Conservation (phyloP, 2,888 invertebrate species). For the Hecatera dysodea region DNA sequence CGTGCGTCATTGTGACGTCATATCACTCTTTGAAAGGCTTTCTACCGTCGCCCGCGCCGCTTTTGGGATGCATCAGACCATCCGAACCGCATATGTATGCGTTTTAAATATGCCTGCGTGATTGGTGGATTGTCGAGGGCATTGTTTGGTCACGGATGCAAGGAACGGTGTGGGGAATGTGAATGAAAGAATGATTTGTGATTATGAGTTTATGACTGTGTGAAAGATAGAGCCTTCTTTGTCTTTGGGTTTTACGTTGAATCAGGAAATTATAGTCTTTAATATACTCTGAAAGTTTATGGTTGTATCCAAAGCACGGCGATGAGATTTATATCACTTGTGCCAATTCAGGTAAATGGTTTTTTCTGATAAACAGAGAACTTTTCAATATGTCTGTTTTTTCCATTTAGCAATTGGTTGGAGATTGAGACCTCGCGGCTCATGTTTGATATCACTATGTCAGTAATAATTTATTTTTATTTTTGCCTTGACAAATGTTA, state of each 20-base stretch:
- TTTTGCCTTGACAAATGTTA: too few relatives aligned
- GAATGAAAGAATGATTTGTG: constrained; percentile 12
- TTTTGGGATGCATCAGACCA: constrained; percentile 55
- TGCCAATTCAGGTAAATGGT: not conserved
- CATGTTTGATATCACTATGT: too few relatives aligned
- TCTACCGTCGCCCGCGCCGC: constrained; percentile 50
- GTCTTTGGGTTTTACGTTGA: not conserved
- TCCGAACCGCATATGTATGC: constrained; percentile 39
- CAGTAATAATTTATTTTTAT: too few relatives aligned
- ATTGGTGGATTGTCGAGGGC: constrained; percentile 14
- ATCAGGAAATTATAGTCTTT: not conserved
- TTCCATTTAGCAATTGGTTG: not conserved
- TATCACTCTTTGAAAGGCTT: constrained; percentile 58
- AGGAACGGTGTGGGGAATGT: not conserved
- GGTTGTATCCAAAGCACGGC: not conserved
- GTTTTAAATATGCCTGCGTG: constrained; percentile 38
- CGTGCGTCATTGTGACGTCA: constrained; percentile 84
- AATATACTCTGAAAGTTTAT: not conserved
- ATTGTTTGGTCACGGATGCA: constrained; percentile 35
- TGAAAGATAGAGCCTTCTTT: not conserved
- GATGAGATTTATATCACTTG: not conserved
- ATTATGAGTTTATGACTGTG: not conserved
- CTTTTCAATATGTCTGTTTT: not conserved
- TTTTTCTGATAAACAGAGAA: not conserved
- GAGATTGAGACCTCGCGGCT: not conserved